Evolutionary conservation across 2,888 invertebrate species (phyloP).

Genomic region (Pogonocherus hispidulus): DNA sequence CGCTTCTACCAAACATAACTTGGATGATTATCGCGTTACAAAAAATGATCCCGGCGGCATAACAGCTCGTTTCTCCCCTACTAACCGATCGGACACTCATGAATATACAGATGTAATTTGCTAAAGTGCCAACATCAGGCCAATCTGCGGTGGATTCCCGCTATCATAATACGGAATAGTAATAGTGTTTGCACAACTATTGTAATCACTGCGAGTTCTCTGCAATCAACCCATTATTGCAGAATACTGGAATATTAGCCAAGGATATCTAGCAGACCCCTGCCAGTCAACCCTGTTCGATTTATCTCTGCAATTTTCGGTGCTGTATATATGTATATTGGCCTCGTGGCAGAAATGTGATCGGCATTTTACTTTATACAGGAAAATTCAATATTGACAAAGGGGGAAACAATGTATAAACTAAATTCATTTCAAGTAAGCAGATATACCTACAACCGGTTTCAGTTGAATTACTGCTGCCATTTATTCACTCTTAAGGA

Average conservation of each 20-base stretch:
- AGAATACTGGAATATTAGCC: constrained; percentile 25
- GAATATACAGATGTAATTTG: constrained; percentile 63
- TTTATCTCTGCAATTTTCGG: constrained; percentile 16
- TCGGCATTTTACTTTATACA: no score
- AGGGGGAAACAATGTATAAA: no score
- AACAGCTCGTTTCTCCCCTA: constrained; percentile 27
- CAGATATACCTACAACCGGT: no score
- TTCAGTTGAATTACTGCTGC: no score
- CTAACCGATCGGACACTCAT: constrained; percentile 52
- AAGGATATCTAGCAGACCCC: constrained; percentile 17
- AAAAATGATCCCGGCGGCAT: background rate
- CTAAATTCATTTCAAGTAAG: no score
- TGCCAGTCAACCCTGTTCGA: constrained; percentile 13
- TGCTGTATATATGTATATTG: background rate
- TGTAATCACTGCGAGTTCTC: constrained; percentile 42
- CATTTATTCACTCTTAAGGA: no score
- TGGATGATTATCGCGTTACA: background rate
- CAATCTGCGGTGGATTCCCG: constrained; percentile 47
- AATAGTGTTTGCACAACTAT: constrained; percentile 51
- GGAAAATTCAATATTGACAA: no score
- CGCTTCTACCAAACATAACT: background rate
- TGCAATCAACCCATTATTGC: constrained; percentile 32
- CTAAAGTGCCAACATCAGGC: constrained; percentile 56
- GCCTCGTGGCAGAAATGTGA: no score
- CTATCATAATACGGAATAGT: constrained; percentile 49